Evolutionary conservation across 2,797 vertebrate species (phyloP), one percentile per base, ranked within the genome.

Genomic region (Clangula hyemalis): DNA sequence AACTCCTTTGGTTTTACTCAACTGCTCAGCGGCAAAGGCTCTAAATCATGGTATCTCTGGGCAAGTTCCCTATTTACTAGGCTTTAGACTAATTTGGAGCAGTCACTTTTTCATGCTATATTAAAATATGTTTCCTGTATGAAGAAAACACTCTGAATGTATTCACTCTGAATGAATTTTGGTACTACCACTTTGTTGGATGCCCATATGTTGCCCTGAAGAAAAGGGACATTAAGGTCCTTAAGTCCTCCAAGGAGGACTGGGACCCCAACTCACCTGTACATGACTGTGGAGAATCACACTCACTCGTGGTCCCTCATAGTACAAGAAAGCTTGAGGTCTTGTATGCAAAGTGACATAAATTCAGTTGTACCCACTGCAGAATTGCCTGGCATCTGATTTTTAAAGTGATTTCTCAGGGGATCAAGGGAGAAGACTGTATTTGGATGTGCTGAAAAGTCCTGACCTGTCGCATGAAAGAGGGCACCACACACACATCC

Each of bases 371-470:
- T 32, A 3, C 3, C 27, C 16, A n/a, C 2, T 71, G 20, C 6
- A 77, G 41, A 69, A 75, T 53, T 68, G 9, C 20, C 20, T 13
- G 71, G 39, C 5, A 64, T 13, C 10, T 56, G 10, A 32, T 15
- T 47, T 64, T 79, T 79, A 1, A 27, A 20, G n/a, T 80, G 21
- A 74, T 2, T 87, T 80, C 43, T 84, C 25, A 32, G 18, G 5
- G 32, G 9, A 75, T 84, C 17, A 14, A 16, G 6, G 32, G 9
- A 75, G n/a, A 13, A 77, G 39, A 49, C 81, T 24, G 25, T 5
- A 61, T 68, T 72, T 4, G 3, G 69, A 58, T 22, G 9, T 19
- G 25, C 2, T 1, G 3, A 1, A 0, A 11, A 14, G 25, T 39
- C 28, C 45, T 43, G 20, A 85, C 76, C 41, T 39, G 45, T 34